Base-by-base conservation (phyloP, 2,113 vertebrate species). In the Urocynchramus pylzowi region DNA sequence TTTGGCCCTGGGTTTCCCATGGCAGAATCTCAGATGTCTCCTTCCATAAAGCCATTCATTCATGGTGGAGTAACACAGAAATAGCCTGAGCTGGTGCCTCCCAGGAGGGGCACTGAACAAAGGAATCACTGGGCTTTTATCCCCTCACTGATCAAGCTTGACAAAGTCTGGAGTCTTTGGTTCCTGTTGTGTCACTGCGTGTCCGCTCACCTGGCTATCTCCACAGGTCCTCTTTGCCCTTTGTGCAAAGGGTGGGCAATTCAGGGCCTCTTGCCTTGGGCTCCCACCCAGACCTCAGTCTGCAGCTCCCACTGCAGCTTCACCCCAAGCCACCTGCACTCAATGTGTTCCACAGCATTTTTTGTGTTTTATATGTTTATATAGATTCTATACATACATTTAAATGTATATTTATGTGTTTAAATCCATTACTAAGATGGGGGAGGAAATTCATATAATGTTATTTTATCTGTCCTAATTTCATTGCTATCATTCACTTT, bases 141-240 rank as follows among this genome's bases (percentile, higher is more conserved):
- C 10, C 22, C 18, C 23, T 52, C 68, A 28, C 11, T 27, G 33
- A 50, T 7, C 18, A 57, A 37, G 7, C 10, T 3, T 31, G 18
- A 18, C 22, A 19, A 57, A 35, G 9, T 16, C 37, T 33, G 22
- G 50, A 44, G 10, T 23, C 37, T 44, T 42, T 16, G 33, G 37
- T 11, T 37, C 18, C 37, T 57, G 22, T 44, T 6, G 8, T 2
- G 2, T 13, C 63, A 15, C 63, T 37, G 37, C 13, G 33, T 22
- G 42, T 37, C 50, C 0, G 0, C 10, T 37, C 22, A 23, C 8
- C 6, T 17, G 47, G 7, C 28, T n/a, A 20, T 41, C 3, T 8
- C n/a, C 26, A 10, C 28, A 19, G 3, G 13, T 31, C n/a, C 54
- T n/a, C n/a, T 0, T 1, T 26, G 15, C 4, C 13, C 63, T 31